Evolutionary conservation across 1,140 invertebrate species (phyloP).

Genomic region (Piezodorus guildinii): DNA sequence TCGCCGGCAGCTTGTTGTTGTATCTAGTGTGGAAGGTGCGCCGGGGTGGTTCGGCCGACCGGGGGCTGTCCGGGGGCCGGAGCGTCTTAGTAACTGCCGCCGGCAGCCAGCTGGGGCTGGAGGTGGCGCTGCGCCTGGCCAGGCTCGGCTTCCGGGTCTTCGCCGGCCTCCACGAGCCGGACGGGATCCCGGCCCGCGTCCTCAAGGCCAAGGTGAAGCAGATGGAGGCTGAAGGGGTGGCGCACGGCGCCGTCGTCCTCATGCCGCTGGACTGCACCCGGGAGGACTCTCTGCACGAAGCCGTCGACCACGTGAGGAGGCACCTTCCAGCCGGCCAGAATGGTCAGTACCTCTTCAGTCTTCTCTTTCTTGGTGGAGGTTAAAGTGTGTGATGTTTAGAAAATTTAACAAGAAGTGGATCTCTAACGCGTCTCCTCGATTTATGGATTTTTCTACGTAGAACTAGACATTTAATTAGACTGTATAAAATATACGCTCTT

Average conservation of each 20-base stretch:
- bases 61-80: conserved; percentile 28
- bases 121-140: conserved; percentile 54
- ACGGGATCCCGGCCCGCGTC: conserved; percentile 41
- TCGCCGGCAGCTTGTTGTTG: conserved; percentile 59
- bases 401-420: too few species aligned
- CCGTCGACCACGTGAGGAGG: conserved; percentile 58
- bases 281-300: conserved; percentile 64
- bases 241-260: conserved; percentile 37
- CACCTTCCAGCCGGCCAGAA: conserved; percentile 71
- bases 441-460: too few species aligned
- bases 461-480: too few species aligned
- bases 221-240: conserved; percentile 31
- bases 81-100: conserved; percentile 61
- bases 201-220: conserved; percentile 44
- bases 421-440: too few species aligned
- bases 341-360: conserved; percentile 43
- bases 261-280: conserved; percentile 64
- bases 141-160: conserved; percentile 60
- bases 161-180: conserved; percentile 44
- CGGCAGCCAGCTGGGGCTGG: conserved; percentile 59
- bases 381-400: too few species aligned
- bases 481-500: too few species aligned
- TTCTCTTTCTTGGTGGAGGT: too few species aligned
- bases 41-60: conserved; percentile 28
- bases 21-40: conserved; percentile 61